phyloP scores from a whole-genome alignment of 1,140 invertebrate genomes.

The Zaprionus gabonicus region DNA sequence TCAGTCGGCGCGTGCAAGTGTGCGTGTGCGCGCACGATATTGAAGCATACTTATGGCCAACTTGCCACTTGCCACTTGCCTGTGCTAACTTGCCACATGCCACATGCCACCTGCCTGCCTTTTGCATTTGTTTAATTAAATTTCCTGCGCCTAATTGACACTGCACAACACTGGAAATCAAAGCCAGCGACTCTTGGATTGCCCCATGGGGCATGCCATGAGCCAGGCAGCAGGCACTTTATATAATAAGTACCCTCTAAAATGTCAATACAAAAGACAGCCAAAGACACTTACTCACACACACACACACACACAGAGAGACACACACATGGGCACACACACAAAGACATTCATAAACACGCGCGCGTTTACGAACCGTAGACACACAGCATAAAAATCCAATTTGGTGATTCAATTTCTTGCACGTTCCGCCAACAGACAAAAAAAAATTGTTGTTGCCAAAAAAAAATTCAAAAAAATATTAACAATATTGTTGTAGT shows the following conservation, averaged over 20 bases:
- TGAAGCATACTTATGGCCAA: slow-evolving; percentile 68
- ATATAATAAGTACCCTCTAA: slow-evolving; percentile 70
- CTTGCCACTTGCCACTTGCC: neutral
- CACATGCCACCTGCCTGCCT: neutral
- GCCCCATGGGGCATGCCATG: slow-evolving; percentile 27
- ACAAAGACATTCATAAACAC: slow-evolving; percentile 45
- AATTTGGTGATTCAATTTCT: slow-evolving; percentile 42
- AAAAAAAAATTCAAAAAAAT: slow-evolving; percentile 12
- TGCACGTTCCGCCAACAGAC: slow-evolving; percentile 24
- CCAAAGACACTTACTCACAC: slow-evolving; percentile 40
- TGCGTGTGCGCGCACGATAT: slow-evolving; percentile 38
- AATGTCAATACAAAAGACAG: slow-evolving; percentile 35
- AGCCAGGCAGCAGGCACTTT: slow-evolving; percentile 45
- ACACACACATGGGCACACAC: slow-evolving; percentile 21
- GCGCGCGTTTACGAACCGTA: slow-evolving; percentile 65
- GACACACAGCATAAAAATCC: slow-evolving; percentile 42
- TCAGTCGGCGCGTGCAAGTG: slow-evolving; percentile 11
- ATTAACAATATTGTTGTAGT: slow-evolving; percentile 1
- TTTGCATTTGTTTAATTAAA: slow-evolving; percentile 67
- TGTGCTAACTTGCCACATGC: slow-evolving; percentile 7
- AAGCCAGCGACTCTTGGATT: slow-evolving; percentile 41
- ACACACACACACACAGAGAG: slow-evolving; percentile 1
- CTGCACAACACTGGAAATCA: slow-evolving; percentile 33
- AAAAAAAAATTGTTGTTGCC: slow-evolving; percentile 1
- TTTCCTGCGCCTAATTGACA: slow-evolving; percentile 29